phyloP scores from a whole-genome alignment of 2,797 vertebrate genomes.

The Crocidura indochinensis region DNA sequence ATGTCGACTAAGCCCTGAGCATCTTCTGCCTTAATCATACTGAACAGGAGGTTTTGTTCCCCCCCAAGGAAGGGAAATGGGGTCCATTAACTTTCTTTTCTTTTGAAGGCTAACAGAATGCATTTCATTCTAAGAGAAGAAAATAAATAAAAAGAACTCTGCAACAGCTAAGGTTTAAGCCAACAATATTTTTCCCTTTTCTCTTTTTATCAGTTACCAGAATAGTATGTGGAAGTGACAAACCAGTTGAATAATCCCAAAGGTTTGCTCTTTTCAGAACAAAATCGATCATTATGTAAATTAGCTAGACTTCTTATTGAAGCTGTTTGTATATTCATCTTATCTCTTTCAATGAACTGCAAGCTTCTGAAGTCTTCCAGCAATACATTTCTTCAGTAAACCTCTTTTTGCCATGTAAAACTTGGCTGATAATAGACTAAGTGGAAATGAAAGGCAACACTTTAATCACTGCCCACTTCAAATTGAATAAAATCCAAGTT shows the following conservation, averaged over 20 bases:
- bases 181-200: neutral
- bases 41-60: neutral
- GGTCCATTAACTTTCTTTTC: neutral
- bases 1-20: accelerated
- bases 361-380: conserved; percentile 20
- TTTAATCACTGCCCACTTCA: neutral
- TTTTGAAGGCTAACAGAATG: neutral
- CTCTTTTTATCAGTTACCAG: neutral
- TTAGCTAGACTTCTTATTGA: conserved; percentile 31
- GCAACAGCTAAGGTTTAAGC: neutral
- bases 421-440: neutral
- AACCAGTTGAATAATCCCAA: conserved; percentile 36
- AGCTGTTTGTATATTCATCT: conserved; percentile 45
- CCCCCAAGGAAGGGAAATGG: neutral
- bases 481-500: neutral
- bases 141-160: neutral
- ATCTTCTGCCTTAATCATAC: too few relatives aligned
- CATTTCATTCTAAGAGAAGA: neutral
- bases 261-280: conserved; percentile 37
- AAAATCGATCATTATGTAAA: conserved; percentile 56
- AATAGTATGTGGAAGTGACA: conserved; percentile 12
- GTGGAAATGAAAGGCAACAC: conserved; percentile 3
- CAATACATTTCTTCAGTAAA: conserved; percentile 1
- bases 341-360: conserved; percentile 39
- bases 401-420: neutral